Evolutionary conservation across 1,140 invertebrate genomes (phyloP), one percentile per base, ranked within the genome.

Genomic region (Drosophila takahashii): DNA sequence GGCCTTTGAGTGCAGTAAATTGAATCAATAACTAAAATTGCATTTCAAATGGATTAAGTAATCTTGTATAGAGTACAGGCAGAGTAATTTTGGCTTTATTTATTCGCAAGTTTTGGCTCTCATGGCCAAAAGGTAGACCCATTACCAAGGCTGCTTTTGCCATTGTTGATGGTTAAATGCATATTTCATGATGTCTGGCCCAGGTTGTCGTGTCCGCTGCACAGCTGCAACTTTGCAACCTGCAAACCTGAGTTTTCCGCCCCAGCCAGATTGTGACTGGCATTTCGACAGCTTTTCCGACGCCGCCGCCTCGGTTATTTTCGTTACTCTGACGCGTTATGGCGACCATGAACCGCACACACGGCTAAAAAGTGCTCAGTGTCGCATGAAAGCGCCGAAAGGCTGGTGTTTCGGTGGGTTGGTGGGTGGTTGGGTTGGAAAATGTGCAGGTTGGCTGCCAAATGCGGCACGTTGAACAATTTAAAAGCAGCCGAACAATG

Each of bases 221-320:
- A 78, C 58, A 81, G 66, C 79, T 81, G 79, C 71, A 47, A 62
- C n/a, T 3, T 3, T 22, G 22, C 22, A 22, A 22, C 22, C 22
- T 50, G 47, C 47, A 29, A 13, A 47, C 39, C 42, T 61, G 74
- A 66, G 47, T 51, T 51, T 44, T 34, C 29, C 59, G 44, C 18
- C 16, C 27, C 36, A 58, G 41, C 36, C 16, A 22, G 16, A 50
- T n/a, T 48, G 65, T 52, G 74, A 77, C 76, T 79, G 81, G 77
- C 83, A 86, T 72, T 87, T 87, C 75, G 81, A 87, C 81, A 86
- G 81, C 39, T 59, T 67, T 77, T 77, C 58, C 52, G 51, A 60
- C 73, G 47, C 57, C 73, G 57, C 37, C 45, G 59, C 37, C 64
- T 51, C 64, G 56, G 74, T 57, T 67, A 87, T 79, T 86, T 83